Evolutionary conservation across 2,113 vertebrate species (phyloP).

Genomic region (Petrocephalus microphthalmus): DNA sequence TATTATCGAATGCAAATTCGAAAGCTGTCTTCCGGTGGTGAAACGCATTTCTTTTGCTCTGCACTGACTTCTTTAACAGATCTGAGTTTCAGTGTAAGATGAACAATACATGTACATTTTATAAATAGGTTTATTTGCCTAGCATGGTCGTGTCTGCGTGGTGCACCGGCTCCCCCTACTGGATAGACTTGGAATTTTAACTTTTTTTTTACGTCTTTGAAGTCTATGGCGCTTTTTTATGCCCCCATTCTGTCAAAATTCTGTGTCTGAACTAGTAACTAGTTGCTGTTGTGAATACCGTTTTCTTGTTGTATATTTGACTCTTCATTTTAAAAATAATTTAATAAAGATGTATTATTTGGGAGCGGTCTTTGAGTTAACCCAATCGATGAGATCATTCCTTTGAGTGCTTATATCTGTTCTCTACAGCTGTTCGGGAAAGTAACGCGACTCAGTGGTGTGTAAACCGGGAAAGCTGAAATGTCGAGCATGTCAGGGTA

Average conservation of each 20-base stretch:
- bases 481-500: not conserved
- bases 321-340: not conserved
- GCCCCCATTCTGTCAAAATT: not conserved
- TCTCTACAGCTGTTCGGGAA: not conserved
- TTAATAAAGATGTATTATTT: constrained; percentile 14
- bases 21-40: not conserved
- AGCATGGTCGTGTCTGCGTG: not conserved
- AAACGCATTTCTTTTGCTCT: not conserved
- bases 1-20: not conserved
- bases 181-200: not conserved
- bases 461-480: not conserved
- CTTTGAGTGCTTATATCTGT: not conserved
- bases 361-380: not conserved
- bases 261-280: not conserved
- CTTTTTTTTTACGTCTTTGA: not conserved
- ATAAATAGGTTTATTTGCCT: not conserved
- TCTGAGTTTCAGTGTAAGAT: not conserved
- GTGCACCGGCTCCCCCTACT: constrained; percentile 2
- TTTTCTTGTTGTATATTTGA: not conserved
- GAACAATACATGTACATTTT: not conserved
- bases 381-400: not conserved
- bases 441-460: not conserved
- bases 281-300: not conserved
- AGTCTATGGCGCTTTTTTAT: not conserved
- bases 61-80: not conserved